These are phyloP conservation scores for Trichoplax adhaerens DNA, from an alignment of 37 sponge, comb jelly and placozoan genomes.

Conservation along the genomic window DNA sequence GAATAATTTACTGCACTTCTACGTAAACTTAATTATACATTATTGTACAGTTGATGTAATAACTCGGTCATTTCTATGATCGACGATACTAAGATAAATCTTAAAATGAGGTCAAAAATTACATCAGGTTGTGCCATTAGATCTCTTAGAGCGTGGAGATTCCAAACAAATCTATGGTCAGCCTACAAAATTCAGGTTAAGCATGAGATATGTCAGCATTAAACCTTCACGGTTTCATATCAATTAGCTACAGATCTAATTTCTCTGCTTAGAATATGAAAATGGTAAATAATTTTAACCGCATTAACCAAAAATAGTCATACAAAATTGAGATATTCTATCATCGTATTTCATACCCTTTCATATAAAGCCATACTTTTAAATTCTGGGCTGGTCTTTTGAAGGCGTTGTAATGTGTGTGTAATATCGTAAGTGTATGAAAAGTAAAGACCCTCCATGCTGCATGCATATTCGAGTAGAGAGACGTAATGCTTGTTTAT, in stretches of 20 bases:
- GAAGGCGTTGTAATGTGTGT: slow-evolving; percentile 45
- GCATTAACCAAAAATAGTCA: too few relatives aligned
- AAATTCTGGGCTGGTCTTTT: slow-evolving; percentile 27
- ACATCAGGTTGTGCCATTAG: slow-evolving; percentile 37
- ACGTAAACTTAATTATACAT: too few relatives aligned
- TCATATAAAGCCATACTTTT: slow-evolving; percentile 32
- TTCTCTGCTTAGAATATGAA: not conserved
- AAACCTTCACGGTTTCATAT: not conserved
- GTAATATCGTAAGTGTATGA: slow-evolving; percentile 65
- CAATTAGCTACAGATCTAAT: not conserved
- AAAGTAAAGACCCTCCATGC: slow-evolving; percentile 51
- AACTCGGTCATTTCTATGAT: too few relatives aligned
- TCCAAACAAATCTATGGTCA: slow-evolving; percentile 86
- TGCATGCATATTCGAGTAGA: slow-evolving; percentile 4
- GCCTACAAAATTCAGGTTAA: slow-evolving; percentile 26
- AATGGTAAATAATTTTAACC: not conserved
- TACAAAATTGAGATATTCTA: too few relatives aligned
- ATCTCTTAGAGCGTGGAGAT: slow-evolving; percentile 43
- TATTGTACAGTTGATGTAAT: too few relatives aligned
- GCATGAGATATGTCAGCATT: not conserved
- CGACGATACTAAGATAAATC: too few relatives aligned
- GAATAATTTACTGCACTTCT: too few relatives aligned
- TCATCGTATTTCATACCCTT: slow-evolving; percentile 8
- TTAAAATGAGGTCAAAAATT: not conserved
- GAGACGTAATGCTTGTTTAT: slow-evolving; percentile 10